A percentile compares a stretch with the other conserved stretches of the same genome.
These are phyloP conservation scores for Gracilinanus agilis DNA, from an alignment of 2,113 vertebrate species.

Conservation along the genomic window DNA sequence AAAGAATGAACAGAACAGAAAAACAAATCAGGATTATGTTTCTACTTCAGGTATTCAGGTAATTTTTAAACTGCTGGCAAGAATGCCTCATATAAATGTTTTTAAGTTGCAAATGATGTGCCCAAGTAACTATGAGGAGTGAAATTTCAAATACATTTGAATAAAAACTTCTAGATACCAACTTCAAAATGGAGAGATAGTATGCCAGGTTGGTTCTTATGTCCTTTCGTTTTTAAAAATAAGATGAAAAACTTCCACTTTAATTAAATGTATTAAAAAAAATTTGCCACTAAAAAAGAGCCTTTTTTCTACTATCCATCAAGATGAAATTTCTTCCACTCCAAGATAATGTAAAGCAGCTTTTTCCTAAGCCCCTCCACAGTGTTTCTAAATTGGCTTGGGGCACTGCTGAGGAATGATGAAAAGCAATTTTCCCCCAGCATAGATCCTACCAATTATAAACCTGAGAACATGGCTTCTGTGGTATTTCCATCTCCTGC, in stretches of 20 bases:
- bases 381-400: not conserved
- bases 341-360: not conserved
- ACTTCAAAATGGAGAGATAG: not conserved
- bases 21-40: not conserved
- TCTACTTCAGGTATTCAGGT: not conserved
- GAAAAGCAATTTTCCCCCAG: not conserved
- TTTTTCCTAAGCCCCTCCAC: not conserved
- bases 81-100: not conserved
- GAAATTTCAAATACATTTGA: not conserved
- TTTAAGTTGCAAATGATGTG: not conserved
- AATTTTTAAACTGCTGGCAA: not conserved
- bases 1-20: not conserved
- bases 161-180: not conserved
- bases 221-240: not conserved
- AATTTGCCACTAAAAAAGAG: not conserved
- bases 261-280: not conserved
- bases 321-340: not conserved
- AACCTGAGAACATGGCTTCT: not conserved
- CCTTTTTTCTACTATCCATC: not conserved
- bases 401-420: not conserved
- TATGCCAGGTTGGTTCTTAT: not conserved
- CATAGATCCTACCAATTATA: not conserved
- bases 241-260: not conserved
- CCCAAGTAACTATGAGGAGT: not conserved
- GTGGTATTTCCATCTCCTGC: not conserved